Conservation (phyloP, 2,113 vertebrate genomes). For the Grantiella picta region DNA sequence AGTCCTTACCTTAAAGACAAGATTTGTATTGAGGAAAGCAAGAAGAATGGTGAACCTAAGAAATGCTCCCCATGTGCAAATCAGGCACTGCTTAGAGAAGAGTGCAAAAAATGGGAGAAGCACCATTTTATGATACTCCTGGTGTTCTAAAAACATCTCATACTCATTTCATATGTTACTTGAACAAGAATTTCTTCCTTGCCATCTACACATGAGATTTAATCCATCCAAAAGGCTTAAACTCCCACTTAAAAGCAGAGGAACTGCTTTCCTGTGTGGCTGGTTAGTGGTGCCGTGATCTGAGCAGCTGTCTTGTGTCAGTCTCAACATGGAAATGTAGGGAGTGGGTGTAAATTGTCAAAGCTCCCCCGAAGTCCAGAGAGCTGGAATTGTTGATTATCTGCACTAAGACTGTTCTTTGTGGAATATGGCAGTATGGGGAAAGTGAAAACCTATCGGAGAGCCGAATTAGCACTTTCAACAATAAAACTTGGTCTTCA, state of each 20-base stretch:
- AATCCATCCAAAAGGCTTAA: not conserved
- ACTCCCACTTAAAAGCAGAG: not conserved
- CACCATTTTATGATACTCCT: not conserved
- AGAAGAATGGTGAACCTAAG: not conserved
- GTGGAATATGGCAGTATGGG: not conserved
- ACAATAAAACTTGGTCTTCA: conserved; percentile 9
- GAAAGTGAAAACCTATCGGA: not conserved
- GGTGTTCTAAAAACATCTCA: conserved; percentile 2
- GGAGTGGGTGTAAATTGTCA: not conserved
- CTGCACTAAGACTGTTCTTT: not conserved
- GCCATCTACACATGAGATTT: not conserved
- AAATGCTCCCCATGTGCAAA: not conserved
- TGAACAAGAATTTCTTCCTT: not conserved
- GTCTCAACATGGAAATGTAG: not conserved
- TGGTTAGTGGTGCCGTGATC: not conserved
- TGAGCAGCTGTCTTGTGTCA: not conserved
- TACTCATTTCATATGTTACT: not conserved
- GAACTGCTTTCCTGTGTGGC: not conserved
- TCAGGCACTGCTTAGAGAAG: not conserved
- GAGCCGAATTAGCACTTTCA: not conserved
- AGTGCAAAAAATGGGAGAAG: not conserved
- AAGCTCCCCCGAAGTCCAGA: not conserved
- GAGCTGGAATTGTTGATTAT: not conserved
- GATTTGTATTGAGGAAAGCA: not conserved
- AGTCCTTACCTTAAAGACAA: conserved; percentile 1